These are phyloP conservation scores for Neomonachus schauinslandi DNA, from an alignment of 2,113 vertebrate genomes.

Conservation along the genomic window DNA sequence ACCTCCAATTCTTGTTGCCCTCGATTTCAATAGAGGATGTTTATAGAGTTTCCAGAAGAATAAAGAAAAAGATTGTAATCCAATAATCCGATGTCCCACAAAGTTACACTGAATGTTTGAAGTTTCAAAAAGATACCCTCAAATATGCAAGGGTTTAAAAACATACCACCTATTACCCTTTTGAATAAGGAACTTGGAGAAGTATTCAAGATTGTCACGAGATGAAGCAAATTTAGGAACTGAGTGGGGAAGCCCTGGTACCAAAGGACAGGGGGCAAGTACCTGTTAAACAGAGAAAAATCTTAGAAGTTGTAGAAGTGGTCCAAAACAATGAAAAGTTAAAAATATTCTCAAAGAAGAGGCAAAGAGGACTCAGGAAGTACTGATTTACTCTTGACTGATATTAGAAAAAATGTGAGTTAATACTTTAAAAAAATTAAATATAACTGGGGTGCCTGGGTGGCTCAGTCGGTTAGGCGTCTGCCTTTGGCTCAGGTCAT, in stretches of 20 bases:
- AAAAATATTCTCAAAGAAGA: constrained; percentile 27
- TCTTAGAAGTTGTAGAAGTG: background rate
- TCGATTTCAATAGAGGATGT: background rate
- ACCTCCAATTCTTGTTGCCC: background rate
- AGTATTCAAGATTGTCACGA: background rate
- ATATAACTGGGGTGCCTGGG: background rate
- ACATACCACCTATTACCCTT: background rate
- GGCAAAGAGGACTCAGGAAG: background rate
- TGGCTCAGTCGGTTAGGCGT: background rate
- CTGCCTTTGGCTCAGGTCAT: background rate
- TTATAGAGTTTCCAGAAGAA: constrained; percentile 23
- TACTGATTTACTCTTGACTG: background rate
- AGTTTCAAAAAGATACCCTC: background rate
- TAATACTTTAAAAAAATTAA: background rate
- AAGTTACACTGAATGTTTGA: background rate
- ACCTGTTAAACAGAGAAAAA: background rate
- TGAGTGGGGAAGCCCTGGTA: background rate
- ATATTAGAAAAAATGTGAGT: background rate
- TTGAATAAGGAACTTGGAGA: constrained; percentile 4
- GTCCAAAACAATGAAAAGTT: background rate
- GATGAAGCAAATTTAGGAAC: constrained; percentile 4
- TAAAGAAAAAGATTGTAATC: background rate
- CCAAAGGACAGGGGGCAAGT: background rate
- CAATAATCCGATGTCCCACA: background rate
- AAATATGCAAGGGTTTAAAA: background rate